Evolutionary conservation across 2,888 invertebrate species (phyloP).

Genomic region (Hydriomena furcata): DNA sequence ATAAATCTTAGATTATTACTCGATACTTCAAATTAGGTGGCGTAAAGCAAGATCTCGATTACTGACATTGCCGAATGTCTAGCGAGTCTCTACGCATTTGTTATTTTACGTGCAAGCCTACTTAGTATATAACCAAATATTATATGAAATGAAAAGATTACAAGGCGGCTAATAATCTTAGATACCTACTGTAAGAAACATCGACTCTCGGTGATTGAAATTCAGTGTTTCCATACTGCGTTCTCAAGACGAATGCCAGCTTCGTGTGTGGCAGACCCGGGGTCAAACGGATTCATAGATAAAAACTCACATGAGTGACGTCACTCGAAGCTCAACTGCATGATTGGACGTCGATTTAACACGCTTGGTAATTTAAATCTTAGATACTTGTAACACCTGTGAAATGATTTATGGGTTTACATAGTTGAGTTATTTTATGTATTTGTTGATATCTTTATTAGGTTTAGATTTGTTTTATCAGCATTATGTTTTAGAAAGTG

Average conservation of each 20-base stretch:
- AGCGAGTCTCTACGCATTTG: too few species aligned
- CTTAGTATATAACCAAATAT: too few species aligned
- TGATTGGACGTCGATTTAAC: constrained; percentile 69
- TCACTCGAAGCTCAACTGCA: constrained; percentile 46
- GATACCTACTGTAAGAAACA: too few species aligned
- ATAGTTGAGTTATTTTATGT: constrained; percentile 45
- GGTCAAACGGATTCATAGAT: constrained; percentile 76
- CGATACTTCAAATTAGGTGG: too few species aligned
- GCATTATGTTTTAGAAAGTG: too few species aligned
- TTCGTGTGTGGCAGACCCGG: constrained; percentile 74
- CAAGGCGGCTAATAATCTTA: too few species aligned
- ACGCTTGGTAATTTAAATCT: constrained; percentile 65
- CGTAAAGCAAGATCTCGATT: too few species aligned
- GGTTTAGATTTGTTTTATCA: background rate
- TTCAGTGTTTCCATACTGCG: background rate
- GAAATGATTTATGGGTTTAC: constrained; percentile 56
- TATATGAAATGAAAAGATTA: too few species aligned
- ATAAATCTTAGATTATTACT: too few species aligned
- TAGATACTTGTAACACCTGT: constrained; percentile 47
- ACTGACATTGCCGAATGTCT: too few species aligned
- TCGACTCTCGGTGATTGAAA: background rate
- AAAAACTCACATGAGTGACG: constrained; percentile 67
- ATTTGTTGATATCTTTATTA: constrained; percentile 27
- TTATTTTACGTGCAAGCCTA: too few species aligned
- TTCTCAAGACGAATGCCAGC: constrained; percentile 28